phyloP scores from a whole-genome alignment of 2,888 invertebrate genomes.

The Drosophila yooni region DNA sequence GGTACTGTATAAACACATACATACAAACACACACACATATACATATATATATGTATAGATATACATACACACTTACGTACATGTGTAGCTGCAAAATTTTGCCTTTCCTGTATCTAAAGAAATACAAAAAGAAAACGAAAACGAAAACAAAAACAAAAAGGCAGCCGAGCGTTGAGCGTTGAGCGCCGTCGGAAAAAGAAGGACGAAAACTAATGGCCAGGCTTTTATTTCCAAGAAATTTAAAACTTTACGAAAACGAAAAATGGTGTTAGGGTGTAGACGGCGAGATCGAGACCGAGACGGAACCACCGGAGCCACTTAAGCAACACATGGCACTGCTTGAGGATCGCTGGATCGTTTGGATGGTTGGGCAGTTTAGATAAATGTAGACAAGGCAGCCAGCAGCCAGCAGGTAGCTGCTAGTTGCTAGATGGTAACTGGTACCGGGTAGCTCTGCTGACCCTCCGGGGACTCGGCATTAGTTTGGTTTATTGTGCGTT shows the following conservation, averaged over 20 bases:
- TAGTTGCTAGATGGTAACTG: slow-evolving; percentile 24
- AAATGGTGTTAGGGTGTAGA: slow-evolving; percentile 66
- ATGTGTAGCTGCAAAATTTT: slow-evolving; percentile 64
- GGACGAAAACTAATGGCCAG: slow-evolving; percentile 78
- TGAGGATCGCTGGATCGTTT: slow-evolving; percentile 50
- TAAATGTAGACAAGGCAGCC: slow-evolving; percentile 46
- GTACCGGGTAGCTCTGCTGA: slow-evolving; percentile 35
- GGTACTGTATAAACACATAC: not conserved
- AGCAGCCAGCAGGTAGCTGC: slow-evolving; percentile 43
- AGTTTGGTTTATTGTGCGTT: slow-evolving; percentile 43
- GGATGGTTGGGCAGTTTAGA: slow-evolving; percentile 51
- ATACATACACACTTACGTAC: not conserved
- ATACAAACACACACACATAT: not conserved
- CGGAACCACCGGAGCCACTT: slow-evolving; percentile 52
- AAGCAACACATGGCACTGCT: slow-evolving; percentile 67
- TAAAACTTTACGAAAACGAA: slow-evolving; percentile 81
- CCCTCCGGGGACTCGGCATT: slow-evolving; percentile 41
- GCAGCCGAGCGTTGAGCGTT: slow-evolving; percentile 59
- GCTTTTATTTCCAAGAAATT: slow-evolving; percentile 85
- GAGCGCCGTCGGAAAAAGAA: slow-evolving; percentile 53
- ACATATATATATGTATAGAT: not conserved
- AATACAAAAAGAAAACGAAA: slow-evolving; percentile 7
- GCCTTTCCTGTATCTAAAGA: slow-evolving; percentile 49
- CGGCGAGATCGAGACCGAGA: slow-evolving; percentile 2
- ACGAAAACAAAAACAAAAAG: slow-evolving; percentile 42